Conservation (phyloP, 2,888 invertebrate genomes). For the Limulus polyphemus region DNA sequence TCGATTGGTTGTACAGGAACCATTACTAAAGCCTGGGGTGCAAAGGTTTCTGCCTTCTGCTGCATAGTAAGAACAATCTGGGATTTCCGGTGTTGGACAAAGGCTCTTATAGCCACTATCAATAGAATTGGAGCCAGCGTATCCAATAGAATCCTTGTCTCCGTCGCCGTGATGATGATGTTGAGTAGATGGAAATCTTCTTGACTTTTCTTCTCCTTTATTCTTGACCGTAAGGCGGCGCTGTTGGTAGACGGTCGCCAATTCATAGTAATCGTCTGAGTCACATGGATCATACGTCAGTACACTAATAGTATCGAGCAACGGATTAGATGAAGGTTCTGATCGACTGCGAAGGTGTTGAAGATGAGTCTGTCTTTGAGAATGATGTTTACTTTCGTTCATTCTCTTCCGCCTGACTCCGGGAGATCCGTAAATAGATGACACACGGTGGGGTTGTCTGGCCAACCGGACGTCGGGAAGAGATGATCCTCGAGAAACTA, state of each 20-base stretch:
- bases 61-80: slow-evolving; percentile 30
- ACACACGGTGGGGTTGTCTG: background rate
- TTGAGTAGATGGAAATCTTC: slow-evolving; percentile 5
- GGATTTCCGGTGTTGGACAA: slow-evolving; percentile 34
- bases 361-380: slow-evolving; percentile 2
- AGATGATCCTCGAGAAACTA: too few species aligned
- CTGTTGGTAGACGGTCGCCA: slow-evolving; percentile 17
- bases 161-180: slow-evolving; percentile 22
- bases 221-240: slow-evolving; percentile 6
- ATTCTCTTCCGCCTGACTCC: slow-evolving; percentile 3
- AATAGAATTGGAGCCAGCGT: slow-evolving; percentile 35
- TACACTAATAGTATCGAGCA: slow-evolving; percentile 35
- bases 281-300: slow-evolving; percentile 30
- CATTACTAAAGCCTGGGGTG: slow-evolving; percentile 19
- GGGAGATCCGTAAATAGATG: slow-evolving; percentile 5
- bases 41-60: slow-evolving; percentile 16
- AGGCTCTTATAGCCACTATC: slow-evolving; percentile 36
- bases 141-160: slow-evolving; percentile 33
- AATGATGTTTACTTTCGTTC: slow-evolving; percentile 3
- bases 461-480: too few species aligned
- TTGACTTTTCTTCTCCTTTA: slow-evolving; percentile 7
- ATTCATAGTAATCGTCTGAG: slow-evolving; percentile 28
- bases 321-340: slow-evolving; percentile 27
- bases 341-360: slow-evolving; percentile 1
- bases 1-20: slow-evolving; percentile 26